phyloP scores from a whole-genome alignment of 2,113 vertebrate species.

The Alces alces region DNA sequence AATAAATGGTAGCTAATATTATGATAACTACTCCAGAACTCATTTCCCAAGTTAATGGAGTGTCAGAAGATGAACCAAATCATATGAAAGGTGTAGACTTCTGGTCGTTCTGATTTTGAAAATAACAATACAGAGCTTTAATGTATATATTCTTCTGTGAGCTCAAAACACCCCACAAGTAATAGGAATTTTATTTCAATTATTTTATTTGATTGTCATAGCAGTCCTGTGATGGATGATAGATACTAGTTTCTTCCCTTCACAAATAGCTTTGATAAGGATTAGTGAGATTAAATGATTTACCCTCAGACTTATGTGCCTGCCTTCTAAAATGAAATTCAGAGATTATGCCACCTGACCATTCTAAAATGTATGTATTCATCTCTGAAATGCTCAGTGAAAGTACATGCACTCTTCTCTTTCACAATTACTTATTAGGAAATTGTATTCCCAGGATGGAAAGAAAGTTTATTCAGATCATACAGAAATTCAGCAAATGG shows the following conservation, averaged over 20 bases:
- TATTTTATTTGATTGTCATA: not conserved
- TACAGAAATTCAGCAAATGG: not conserved
- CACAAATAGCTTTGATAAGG: not conserved
- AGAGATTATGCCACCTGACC: not conserved
- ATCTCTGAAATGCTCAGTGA: not conserved
- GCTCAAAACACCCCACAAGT: not conserved
- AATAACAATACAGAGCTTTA: not conserved
- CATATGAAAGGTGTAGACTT: not conserved
- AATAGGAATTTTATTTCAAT: not conserved
- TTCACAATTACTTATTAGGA: not conserved
- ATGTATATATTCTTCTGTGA: not conserved
- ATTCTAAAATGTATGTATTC: not conserved
- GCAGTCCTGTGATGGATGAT: not conserved
- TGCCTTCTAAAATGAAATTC: not conserved
- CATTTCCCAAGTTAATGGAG: slow-evolving; percentile 19
- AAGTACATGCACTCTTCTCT: not conserved
- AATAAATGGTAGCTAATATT: not conserved
- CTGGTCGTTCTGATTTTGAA: not conserved
- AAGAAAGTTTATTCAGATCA: not conserved
- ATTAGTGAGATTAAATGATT: not conserved
- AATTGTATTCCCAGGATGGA: not conserved
- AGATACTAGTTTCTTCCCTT: not conserved
- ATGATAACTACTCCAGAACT: not conserved
- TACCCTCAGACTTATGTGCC: not conserved
- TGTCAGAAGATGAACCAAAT: not conserved